Evolutionary conservation across 2,797 vertebrate genomes (phyloP), one percentile per base, ranked within the genome.

Genomic region (Spinibarbus caldwelli): DNA sequence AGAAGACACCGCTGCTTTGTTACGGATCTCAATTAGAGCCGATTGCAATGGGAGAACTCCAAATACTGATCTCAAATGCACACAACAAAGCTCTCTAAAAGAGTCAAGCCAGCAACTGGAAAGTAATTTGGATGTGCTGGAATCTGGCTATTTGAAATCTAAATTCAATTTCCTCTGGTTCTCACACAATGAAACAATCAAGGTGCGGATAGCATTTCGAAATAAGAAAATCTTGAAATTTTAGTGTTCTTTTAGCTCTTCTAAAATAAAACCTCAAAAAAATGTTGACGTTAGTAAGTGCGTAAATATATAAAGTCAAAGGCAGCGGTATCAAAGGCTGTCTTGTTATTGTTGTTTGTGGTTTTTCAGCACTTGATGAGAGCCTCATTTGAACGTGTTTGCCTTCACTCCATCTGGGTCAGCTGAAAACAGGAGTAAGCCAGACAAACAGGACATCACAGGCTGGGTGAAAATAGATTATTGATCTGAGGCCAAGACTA

Each of bases 391-490:
- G 76, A 86, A 86, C 82, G 81, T 29, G 72, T 87, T 84, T 86
- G 57, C 71, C 80, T 81, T 80, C 80, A 67, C 72, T 79, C 81
- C 84, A 86, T 89, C 80, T 85, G 72, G 84, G 88, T 87, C 88
- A 84, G 76, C 31, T 31, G 72, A 49, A 84, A 78, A 47, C 70
- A 71, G 84, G 26, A 52, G 78, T 49, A 70, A 85, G 73, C 70
- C 59, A 84, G 82, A 75, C 70, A 78, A 75, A 79, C 75, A 52
- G 78, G 78, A 78, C 80, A 79, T 84, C 80, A 82, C 82, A 82
- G 76, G 80, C 81, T n/a, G 84, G 41, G 76, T 84, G 72, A 66
- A 87, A 90, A 88, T 84, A 84, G 85, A 88, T 82, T 88, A 89
- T 88, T 88, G 88, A 89, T 89, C 87, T 82, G 86, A 86, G 78